A percentile compares a stretch with the other conserved stretches of the same genome.
Conservation (phyloP, 23 tunicate genomes). For the Ascidia mentula region DNA sequence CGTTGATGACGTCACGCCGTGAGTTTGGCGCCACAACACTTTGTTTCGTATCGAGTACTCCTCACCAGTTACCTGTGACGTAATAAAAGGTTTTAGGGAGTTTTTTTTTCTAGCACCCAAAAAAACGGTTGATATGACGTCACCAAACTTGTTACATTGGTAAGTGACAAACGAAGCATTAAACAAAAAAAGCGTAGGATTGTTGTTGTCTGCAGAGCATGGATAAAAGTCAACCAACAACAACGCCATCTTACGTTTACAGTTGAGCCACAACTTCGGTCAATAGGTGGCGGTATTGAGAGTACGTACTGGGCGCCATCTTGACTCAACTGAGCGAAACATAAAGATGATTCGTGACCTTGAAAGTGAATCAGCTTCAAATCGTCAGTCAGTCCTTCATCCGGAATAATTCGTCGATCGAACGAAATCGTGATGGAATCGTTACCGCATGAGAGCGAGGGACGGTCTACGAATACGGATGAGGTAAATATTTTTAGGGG, state of each 20-base stretch:
- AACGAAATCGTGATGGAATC: conserved; percentile 63
- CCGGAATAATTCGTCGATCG: conserved; percentile 64
- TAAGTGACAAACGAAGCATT: too few species aligned
- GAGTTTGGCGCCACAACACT: conserved; percentile 78
- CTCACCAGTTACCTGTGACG: conserved; percentile 54
- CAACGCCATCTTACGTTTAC: conserved; percentile 24
- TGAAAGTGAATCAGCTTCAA: conserved; percentile 57
- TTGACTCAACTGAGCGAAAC: conserved; percentile 45
- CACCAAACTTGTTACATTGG: too few species aligned
- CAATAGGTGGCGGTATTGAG: conserved; percentile 88
- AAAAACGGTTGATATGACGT: too few species aligned
- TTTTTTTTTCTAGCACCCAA: too few species aligned
- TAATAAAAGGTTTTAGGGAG: too few species aligned
- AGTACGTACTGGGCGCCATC: conserved; percentile 37
- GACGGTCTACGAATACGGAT: conserved; percentile 34
- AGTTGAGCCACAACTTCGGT: conserved; percentile 75
- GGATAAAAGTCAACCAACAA: too few species aligned
- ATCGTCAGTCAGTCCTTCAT: conserved; percentile 70
- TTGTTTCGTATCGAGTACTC: conserved; percentile 62
- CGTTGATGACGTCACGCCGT: conserved; percentile 50
- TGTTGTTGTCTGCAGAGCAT: too few species aligned
- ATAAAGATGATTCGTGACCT: conserved; percentile 36
- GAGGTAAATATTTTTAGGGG: not conserved
- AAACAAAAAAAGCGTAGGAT: too few species aligned
- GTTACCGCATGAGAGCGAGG: conserved; percentile 62